These are phyloP conservation scores for Phyllopteryx taeniolatus DNA, from an alignment of 2,113 vertebrate species.

Conservation along the genomic window DNA sequence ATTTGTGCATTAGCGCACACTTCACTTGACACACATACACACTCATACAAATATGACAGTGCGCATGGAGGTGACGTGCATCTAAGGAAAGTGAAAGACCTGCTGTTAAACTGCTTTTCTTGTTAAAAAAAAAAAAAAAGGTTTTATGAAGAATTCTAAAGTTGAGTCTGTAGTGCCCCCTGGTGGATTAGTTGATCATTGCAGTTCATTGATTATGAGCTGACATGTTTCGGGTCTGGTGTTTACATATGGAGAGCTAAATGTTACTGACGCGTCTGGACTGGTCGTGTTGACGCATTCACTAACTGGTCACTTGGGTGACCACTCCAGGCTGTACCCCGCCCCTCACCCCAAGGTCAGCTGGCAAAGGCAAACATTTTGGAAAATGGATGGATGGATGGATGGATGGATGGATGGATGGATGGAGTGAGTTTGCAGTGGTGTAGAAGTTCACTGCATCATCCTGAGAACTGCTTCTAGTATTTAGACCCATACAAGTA, in stretches of 20 bases:
- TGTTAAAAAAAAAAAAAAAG: not conserved
- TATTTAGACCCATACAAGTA: too few species aligned
- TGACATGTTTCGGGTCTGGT: not conserved
- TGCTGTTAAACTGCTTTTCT: not conserved
- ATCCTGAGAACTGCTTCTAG: too few species aligned
- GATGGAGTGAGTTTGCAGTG: too few species aligned
- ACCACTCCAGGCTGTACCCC: too few species aligned
- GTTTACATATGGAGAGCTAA: not conserved
- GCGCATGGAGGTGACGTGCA: not conserved
- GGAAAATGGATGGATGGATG: too few species aligned
- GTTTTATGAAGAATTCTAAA: not conserved
- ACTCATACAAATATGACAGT: slow-evolving; percentile 30
- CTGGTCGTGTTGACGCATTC: not conserved
- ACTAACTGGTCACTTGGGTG: not conserved
- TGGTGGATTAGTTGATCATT: slow-evolving; percentile 26
- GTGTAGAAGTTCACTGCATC: too few species aligned
- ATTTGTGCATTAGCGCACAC: slow-evolving; percentile 45
- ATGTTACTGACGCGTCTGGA: too few species aligned
- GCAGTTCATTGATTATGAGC: not conserved
- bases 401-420: too few species aligned
- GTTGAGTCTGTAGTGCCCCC: slow-evolving; percentile 37
- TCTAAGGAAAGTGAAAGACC: slow-evolving; percentile 13
- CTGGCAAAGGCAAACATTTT: too few species aligned
- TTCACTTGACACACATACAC: slow-evolving; percentile 42
- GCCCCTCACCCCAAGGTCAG: too few species aligned